Evolutionary conservation across 2,113 vertebrate species (phyloP).

Genomic region (Hydropotes inermis): DNA sequence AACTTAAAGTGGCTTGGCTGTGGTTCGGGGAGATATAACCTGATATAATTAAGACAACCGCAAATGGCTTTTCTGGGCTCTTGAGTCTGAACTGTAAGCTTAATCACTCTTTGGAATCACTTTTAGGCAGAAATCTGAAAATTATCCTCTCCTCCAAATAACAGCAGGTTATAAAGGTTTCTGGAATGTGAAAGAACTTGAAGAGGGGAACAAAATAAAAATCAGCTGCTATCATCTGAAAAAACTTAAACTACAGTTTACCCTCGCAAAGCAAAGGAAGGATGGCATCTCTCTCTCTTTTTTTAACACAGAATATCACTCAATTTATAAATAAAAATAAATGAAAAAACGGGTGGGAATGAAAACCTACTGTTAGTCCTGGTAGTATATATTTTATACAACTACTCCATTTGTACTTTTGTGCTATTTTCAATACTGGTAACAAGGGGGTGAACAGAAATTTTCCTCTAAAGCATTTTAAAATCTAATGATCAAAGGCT

Average conservation of each 20-base stretch:
- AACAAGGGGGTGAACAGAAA: neutral
- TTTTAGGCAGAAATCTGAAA: conserved; percentile 61
- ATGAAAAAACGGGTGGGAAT: neutral
- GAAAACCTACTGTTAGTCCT: neutral
- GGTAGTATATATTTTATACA: neutral
- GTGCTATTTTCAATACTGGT: neutral
- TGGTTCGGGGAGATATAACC: conserved; percentile 14
- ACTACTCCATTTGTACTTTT: neutral
- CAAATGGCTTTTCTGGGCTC: conserved; percentile 68
- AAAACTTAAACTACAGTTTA: conserved; percentile 4
- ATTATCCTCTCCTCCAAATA: conserved; percentile 47
- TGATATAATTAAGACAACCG: conserved; percentile 53
- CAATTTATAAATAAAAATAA: conserved; percentile 26
- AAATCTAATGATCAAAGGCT: conserved; percentile 18
- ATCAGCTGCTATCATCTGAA: neutral
- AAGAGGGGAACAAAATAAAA: conserved; percentile 38
- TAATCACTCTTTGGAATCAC: conserved; percentile 61
- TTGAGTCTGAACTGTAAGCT: conserved; percentile 37
- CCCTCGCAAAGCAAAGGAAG: neutral
- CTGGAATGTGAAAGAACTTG: neutral
- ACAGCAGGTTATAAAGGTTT: conserved; percentile 41
- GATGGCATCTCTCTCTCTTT: neutral
- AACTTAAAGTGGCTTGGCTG: conserved; percentile 34
- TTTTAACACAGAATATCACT: neutral
- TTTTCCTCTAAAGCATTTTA: neutral